Conservation (phyloP, 1,140 invertebrate genomes). For the Elysia chlorotica region DNA sequence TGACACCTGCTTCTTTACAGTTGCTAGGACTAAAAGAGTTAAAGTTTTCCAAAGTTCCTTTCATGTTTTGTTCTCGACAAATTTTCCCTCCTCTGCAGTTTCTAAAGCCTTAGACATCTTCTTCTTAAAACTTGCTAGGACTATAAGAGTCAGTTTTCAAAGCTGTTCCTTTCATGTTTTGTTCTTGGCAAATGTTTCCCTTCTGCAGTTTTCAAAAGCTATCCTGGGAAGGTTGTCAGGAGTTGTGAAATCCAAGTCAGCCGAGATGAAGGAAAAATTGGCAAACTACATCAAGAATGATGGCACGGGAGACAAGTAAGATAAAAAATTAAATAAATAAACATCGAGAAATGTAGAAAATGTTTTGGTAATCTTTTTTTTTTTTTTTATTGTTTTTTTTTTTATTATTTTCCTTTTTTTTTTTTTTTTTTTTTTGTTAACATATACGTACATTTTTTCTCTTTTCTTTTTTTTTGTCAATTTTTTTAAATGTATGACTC, state of each 20-base stretch:
- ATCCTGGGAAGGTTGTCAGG: constrained; percentile 59
- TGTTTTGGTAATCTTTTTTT: not conserved
- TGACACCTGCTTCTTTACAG: too few relatives aligned
- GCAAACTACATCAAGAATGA: constrained; percentile 83
- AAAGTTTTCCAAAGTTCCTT: too few relatives aligned
- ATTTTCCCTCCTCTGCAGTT: too few relatives aligned
- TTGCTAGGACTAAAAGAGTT: too few relatives aligned
- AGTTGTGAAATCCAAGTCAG: constrained; percentile 86
- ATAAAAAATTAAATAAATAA: not conserved
- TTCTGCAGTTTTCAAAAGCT: constrained; percentile 32
- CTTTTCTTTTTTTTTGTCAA: not conserved
- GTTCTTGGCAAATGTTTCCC: not conserved
- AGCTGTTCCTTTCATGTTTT: too few relatives aligned
- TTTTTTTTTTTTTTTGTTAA: not conserved
- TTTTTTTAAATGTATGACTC: not conserved
- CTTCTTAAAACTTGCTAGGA: too few relatives aligned
- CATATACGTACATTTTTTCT: not conserved
- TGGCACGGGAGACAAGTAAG: constrained; percentile 1
- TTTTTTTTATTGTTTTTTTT: not conserved
- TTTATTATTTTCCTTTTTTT: not conserved
- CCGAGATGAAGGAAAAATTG: constrained; percentile 89
- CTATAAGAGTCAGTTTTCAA: too few relatives aligned
- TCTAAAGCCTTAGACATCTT: too few relatives aligned
- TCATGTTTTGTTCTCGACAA: too few relatives aligned
- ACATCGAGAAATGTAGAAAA: not conserved